phyloP scores from a whole-genome alignment of 2,113 vertebrate species.

The Tupaia chinensis region DNA sequence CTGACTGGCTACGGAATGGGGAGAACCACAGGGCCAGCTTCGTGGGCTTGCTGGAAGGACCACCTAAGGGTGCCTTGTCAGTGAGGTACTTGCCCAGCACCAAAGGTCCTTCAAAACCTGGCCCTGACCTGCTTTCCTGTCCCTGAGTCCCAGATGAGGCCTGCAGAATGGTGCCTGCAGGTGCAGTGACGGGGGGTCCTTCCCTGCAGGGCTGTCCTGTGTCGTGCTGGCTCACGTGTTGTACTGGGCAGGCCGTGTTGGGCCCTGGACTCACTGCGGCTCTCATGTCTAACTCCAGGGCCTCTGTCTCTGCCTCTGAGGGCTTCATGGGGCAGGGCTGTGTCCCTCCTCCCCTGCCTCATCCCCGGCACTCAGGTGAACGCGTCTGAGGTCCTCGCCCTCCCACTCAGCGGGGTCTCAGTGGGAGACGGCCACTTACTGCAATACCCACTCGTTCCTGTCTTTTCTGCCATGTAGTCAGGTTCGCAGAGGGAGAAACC shows the following conservation, averaged over 20 bases:
- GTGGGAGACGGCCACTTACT: not conserved
- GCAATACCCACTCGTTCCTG: not conserved
- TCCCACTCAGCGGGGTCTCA: too few species aligned
- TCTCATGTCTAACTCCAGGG: not conserved
- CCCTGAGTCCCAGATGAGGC: not conserved
- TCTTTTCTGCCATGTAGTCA: not conserved
- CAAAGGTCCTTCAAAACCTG: too few species aligned
- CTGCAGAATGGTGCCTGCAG: not conserved
- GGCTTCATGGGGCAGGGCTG: accelerated
- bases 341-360: not conserved
- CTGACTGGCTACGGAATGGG: not conserved
- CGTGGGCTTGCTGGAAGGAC: not conserved
- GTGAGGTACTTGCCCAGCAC: accelerated
- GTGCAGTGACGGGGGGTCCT: not conserved
- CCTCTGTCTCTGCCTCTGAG: not conserved
- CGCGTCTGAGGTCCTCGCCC: not conserved
- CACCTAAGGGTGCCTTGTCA: accelerated
- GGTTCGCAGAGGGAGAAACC: not conserved
- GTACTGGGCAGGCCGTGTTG: not conserved
- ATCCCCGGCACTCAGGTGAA: not conserved
- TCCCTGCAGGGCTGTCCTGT: accelerated
- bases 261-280: accelerated
- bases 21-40: accelerated
- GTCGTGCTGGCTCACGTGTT: not conserved
- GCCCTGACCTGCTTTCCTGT: too few species aligned